Percentiles rank a stretch among this genome's conserved stretches.
These are phyloP conservation scores for Hylaeus volcanicus DNA, from an alignment of 1,140 invertebrate species.

Conservation along the genomic window DNA sequence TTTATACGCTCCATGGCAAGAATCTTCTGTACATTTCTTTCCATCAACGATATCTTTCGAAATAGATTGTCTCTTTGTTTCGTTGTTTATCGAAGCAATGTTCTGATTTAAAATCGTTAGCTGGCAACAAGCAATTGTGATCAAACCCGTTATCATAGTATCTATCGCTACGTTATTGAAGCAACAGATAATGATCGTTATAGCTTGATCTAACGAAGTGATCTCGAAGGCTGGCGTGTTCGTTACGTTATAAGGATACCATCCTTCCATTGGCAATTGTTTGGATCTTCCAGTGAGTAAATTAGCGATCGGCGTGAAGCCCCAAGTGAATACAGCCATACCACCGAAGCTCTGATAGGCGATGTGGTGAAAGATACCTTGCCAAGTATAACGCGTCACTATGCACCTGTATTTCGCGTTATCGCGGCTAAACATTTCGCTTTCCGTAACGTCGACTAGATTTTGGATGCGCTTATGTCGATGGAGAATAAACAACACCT, in stretches of 20 bases:
- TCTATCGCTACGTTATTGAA: slow-evolving; percentile 80
- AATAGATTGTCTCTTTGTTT: background rate
- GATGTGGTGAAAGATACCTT: slow-evolving; percentile 66
- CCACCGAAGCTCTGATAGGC: slow-evolving; percentile 64
- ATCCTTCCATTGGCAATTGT: slow-evolving; percentile 61
- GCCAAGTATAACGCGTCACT: slow-evolving; percentile 59
- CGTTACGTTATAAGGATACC: slow-evolving; percentile 81
- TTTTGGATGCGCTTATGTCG: slow-evolving; percentile 54
- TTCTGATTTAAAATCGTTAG: slow-evolving; percentile 64
- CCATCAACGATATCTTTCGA: background rate
- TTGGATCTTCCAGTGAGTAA: slow-evolving; percentile 43
- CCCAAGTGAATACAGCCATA: slow-evolving; percentile 58
- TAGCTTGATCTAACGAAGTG: slow-evolving; percentile 78
- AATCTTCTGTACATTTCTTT: background rate
- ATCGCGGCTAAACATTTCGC: slow-evolving; percentile 53
- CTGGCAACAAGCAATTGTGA: slow-evolving; percentile 78
- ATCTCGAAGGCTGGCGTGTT: slow-evolving; percentile 79
- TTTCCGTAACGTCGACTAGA: slow-evolving; percentile 54
- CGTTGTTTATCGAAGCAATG: slow-evolving; percentile 40
- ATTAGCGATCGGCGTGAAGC: slow-evolving; percentile 53
- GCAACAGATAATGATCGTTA: slow-evolving; percentile 74
- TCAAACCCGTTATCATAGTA: slow-evolving; percentile 76
- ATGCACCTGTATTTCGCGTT: slow-evolving; percentile 56
- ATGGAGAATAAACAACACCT: slow-evolving; percentile 57
- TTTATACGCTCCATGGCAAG: slow-evolving; percentile 4